phyloP scores from a whole-genome alignment of 2,113 vertebrate species.

The Ursus arctos region DNA sequence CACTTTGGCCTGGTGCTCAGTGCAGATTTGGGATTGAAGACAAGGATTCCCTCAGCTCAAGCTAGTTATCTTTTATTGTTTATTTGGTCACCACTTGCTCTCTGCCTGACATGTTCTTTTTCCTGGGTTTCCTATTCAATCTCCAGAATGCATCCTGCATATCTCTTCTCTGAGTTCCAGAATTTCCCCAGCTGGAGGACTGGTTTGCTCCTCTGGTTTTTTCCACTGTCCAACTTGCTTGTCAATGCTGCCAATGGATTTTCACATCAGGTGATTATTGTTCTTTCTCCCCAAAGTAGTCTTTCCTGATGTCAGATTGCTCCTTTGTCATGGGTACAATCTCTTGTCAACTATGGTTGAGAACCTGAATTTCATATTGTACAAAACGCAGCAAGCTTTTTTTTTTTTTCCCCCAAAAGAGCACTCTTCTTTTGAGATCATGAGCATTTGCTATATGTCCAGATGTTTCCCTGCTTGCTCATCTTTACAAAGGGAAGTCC shows the following conservation, averaged over 20 bases:
- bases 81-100: background rate
- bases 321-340: background rate
- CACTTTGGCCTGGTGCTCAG: background rate
- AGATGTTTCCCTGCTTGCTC: background rate
- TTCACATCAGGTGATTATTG: background rate
- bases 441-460: background rate
- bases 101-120: background rate
- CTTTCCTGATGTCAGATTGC: background rate
- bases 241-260: accelerated
- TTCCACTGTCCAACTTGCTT: background rate
- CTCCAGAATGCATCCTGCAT: too few relatives aligned
- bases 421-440: background rate
- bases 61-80: background rate
- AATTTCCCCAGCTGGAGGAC: background rate
- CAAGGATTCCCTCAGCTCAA: background rate
- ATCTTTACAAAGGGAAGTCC: background rate
- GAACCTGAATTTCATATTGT: background rate
- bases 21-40: background rate
- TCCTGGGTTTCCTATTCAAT: background rate
- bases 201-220: background rate
- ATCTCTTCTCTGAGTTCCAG: background rate
- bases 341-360: background rate
- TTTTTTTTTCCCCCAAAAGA: background rate
- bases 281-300: background rate
- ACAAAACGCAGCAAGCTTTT: background rate